Evolutionary conservation across 2,888 invertebrate species (phyloP), one percentile per base, ranked within the genome.

Genomic region (Abrostola tripartita): DNA sequence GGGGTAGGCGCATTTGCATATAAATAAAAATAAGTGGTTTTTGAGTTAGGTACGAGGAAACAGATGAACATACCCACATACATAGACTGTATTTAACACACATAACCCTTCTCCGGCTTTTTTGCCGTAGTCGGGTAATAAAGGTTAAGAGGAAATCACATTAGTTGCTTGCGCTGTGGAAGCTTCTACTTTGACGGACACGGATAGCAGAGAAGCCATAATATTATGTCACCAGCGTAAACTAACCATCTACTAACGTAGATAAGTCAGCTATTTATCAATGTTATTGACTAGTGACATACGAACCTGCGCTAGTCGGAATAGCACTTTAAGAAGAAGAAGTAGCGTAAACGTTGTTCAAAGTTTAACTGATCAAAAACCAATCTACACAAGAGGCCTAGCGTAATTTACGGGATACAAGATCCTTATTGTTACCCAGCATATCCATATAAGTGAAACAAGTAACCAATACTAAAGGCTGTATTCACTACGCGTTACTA

Each of bases 121-220:
- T n/a, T n/a, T n/a, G n/a, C n/a, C n/a, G n/a, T n/a, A n/a, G n/a
- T n/a, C n/a, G n/a, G n/a, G n/a, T n/a, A n/a, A n/a, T 24, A 24
- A 24, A 24, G 24, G 24, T 24, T 24, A 24, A 47, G 44, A 47
- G 14, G 14, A 24, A 47, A 47, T 47, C 44, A 47, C 44, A 47
- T 47, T 47, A 47, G 24, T 24, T 47, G 14, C 14, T 47, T 47
- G 14, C 44, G 44, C 44, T 14, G 24, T 24, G 24, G 24, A 24
- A 24, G 24, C 24, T 24, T 24, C 24, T 24, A 44, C 24, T 47
- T 47, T 47, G 9, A 14, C 44, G 14, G 44, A 47, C 44, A 47
- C 44, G 14, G 44, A 47, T 24, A 47, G 14, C 44, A 47, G 44
- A 24, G 44, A 47, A 47, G 44, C 44, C 44, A 47, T 47, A 47